A percentile compares a stretch with the other conserved stretches of the same genome.
Conservation (phyloP, 2,888 invertebrate species). For the Euproctis similis region DNA sequence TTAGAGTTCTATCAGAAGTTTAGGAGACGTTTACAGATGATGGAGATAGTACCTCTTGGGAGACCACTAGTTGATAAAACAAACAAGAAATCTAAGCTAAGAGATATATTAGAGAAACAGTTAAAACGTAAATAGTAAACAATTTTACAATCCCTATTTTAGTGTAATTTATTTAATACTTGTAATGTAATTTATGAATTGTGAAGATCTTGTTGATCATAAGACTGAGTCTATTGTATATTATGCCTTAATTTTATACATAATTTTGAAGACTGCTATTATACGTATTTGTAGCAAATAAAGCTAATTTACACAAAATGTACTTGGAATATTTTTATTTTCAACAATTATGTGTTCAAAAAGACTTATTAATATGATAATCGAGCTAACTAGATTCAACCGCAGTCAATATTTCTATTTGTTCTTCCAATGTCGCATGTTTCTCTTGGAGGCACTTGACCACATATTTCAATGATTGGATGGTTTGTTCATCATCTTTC, state of each 20-base stretch:
- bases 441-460: conserved; percentile 65
- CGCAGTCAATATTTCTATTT: conserved; percentile 61
- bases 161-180: conserved; percentile 3
- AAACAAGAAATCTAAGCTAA: conserved; percentile 56
- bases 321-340: not conserved
- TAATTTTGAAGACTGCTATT: too few relatives aligned
- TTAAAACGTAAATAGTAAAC: conserved; percentile 37
- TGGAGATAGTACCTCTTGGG: conserved; percentile 79
- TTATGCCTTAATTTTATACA: too few relatives aligned
- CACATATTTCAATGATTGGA: conserved; percentile 56
- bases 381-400: conserved; percentile 49
- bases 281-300: too few relatives aligned
- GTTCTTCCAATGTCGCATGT: conserved; percentile 61
- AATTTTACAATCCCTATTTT: too few relatives aligned
- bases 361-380: too few relatives aligned
- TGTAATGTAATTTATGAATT: conserved; percentile 14
- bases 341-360: not conserved
- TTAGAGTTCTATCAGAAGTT: conserved; percentile 87
- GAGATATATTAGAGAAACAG: conserved; percentile 61
- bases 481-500: conserved; percentile 45
- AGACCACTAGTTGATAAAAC: conserved; percentile 56
- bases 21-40: conserved; percentile 78
- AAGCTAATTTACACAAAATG: not conserved
- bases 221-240: conserved; percentile 21
- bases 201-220: conserved; percentile 9